Conservation (phyloP, 1,140 invertebrate species). For the Proctacanthus coquilletti region DNA sequence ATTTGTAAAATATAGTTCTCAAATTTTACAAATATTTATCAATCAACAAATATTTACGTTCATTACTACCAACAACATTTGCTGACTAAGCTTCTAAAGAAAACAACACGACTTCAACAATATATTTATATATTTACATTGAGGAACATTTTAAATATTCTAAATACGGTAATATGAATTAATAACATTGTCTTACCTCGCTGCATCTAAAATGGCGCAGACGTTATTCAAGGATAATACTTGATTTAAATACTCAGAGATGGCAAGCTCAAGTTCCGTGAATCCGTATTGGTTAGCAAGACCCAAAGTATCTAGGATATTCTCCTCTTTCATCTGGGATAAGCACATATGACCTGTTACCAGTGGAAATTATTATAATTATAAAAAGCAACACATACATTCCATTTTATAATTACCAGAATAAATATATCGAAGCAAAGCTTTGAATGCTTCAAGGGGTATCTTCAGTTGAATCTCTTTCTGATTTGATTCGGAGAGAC, state of each 20-base stretch:
- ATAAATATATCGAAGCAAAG: constrained; percentile 88
- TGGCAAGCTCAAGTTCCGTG: constrained; percentile 73
- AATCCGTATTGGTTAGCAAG: constrained; percentile 93
- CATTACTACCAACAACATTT: background rate
- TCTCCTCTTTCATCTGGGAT: constrained; percentile 66
- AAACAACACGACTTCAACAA: no score
- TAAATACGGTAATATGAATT: no score
- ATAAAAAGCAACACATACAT: no score
- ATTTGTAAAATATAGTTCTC: background rate
- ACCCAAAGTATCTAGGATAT: constrained; percentile 71
- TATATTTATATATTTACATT: no score
- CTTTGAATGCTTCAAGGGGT: constrained; percentile 77
- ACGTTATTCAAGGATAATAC: constrained; percentile 77
- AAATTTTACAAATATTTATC: background rate
- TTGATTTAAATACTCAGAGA: constrained; percentile 85
- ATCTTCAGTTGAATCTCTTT: constrained; percentile 74
- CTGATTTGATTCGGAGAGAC: constrained; percentile 73
- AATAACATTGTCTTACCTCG: no score
- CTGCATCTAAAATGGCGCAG: constrained; percentile 84
- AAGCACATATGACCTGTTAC: constrained; percentile 60
- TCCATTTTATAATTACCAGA: constrained; percentile 35
- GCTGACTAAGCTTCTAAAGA: background rate
- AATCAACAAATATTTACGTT: background rate
- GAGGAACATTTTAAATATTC: no score
- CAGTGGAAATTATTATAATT: background rate